These are phyloP conservation scores for Suncus etruscus DNA, from an alignment of 2,113 vertebrate genomes.

Conservation along the genomic window DNA sequence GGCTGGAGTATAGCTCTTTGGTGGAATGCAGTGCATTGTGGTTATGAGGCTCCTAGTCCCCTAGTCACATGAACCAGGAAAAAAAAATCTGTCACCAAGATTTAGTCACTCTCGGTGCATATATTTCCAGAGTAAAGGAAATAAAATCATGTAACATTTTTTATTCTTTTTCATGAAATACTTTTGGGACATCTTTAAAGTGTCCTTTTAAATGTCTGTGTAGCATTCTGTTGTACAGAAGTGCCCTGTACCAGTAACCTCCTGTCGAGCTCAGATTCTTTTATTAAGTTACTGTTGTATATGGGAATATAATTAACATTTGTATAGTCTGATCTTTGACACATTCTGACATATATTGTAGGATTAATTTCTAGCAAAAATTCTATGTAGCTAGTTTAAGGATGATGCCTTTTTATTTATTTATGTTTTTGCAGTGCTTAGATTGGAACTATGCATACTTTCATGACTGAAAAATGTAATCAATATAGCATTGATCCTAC, in stretches of 20 bases:
- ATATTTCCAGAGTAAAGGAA: conserved; percentile 48
- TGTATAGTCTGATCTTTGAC: not conserved
- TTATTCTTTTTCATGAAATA: not conserved
- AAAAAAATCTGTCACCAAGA: not conserved
- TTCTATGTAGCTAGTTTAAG: not conserved
- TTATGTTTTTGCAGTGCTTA: not conserved
- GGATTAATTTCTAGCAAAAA: conserved; percentile 36
- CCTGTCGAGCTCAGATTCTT: conserved; percentile 14
- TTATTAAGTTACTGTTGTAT: conserved; percentile 5
- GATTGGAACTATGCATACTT: not conserved
- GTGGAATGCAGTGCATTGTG: too few relatives aligned
- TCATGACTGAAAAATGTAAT: conserved; percentile 39
- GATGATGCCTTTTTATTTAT: not conserved
- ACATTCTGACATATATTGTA: conserved; percentile 34
- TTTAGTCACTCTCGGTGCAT: not conserved
- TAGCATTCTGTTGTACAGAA: not conserved
- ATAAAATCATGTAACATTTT: not conserved
- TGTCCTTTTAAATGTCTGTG: conserved; percentile 10
- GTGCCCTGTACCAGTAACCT: too few relatives aligned
- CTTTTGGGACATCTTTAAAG: conserved; percentile 10
- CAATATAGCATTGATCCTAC: not conserved
- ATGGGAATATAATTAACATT: not conserved
- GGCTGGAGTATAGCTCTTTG: not conserved
- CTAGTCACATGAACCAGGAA: too few relatives aligned
- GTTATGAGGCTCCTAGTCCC: too few relatives aligned